These are phyloP conservation scores for Zhengitettix transpicula DNA, from an alignment of 2,888 invertebrate species.

Conservation along the genomic window DNA sequence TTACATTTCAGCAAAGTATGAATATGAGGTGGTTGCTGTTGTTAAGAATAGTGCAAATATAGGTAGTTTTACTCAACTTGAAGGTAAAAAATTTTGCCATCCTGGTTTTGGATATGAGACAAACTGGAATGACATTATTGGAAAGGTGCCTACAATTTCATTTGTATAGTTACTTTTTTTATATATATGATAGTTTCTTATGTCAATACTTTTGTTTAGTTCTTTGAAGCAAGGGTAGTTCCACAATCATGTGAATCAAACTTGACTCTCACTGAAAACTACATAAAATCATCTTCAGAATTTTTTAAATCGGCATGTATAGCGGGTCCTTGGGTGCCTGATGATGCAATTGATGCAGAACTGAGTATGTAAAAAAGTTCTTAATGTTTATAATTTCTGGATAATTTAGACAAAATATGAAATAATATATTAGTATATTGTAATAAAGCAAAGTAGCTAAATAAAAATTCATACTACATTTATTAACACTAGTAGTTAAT, in stretches of 20 bases:
- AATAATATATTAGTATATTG: no score
- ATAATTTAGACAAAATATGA: no score
- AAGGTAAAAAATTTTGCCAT: conserved; percentile 61
- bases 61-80: conserved; percentile 40
- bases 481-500: no score
- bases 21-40: conserved; percentile 48
- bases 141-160: background rate
- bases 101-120: conserved; percentile 55
- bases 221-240: conserved; percentile 57
- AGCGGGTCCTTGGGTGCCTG: conserved; percentile 68
- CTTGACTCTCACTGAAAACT: conserved; percentile 55
- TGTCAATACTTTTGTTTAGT: conserved; percentile 30
- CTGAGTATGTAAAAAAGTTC: conserved; percentile 43
- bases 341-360: conserved; percentile 39
- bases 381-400: no score
- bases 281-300: conserved; percentile 50
- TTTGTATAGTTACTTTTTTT: background rate
- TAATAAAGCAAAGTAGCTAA: no score
- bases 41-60: conserved; percentile 42
- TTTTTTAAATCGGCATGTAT: conserved; percentile 72
- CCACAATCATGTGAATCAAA: conserved; percentile 49
- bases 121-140: conserved; percentile 60
- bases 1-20: conserved; percentile 27
- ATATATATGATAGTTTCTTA: conserved; percentile 2
- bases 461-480: no score